phyloP scores from a whole-genome alignment of 2,797 vertebrate species.

The Martes flavigula region DNA sequence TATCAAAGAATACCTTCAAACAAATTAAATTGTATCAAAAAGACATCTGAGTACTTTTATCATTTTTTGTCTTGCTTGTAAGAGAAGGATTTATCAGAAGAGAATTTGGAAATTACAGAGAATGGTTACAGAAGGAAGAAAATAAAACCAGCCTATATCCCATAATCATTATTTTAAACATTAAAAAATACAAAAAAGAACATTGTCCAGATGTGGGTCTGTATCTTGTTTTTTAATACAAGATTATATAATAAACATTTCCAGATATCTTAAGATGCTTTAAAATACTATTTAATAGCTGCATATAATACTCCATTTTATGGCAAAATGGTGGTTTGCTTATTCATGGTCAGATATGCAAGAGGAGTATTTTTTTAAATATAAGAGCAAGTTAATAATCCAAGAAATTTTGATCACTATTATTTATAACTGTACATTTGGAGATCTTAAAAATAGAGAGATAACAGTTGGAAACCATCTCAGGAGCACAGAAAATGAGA shows the following conservation, averaged over 20 bases:
- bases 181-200: neutral
- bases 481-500: constrained; percentile 39
- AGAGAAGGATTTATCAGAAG: neutral
- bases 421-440: neutral
- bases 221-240: neutral
- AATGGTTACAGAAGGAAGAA: neutral
- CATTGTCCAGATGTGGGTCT: neutral
- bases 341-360: neutral
- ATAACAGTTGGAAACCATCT: constrained; percentile 43
- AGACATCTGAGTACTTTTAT: neutral
- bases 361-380: constrained; percentile 26
- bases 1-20: neutral
- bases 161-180: neutral
- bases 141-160: neutral
- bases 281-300: neutral
- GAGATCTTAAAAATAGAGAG: neutral
- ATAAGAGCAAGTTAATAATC: constrained; percentile 10
- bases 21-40: neutral
- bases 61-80: neutral
- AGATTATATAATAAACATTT: neutral
- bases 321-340: neutral
- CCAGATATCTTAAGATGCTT: neutral
- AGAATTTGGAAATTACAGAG: constrained; percentile 21
- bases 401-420: neutral
- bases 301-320: neutral